Evolutionary conservation across 2,888 invertebrate species (phyloP).

Genomic region (Oxytorus armatus): DNA sequence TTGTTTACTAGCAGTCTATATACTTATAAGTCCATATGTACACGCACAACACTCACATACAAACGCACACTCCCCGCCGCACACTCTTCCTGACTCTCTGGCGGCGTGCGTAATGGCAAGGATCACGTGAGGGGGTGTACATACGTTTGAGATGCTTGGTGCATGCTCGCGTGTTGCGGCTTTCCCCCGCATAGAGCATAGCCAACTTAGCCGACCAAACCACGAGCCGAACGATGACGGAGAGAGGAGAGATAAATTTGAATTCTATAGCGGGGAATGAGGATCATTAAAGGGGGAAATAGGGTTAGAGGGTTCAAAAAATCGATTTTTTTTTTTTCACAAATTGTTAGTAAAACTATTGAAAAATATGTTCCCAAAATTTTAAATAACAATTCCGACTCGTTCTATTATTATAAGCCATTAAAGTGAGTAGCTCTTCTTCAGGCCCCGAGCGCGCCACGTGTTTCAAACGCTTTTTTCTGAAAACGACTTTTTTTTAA

Average conservation of each 20-base stretch:
- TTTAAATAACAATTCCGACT: no score
- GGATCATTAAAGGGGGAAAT: slow-evolving; percentile 11
- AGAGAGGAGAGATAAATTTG: slow-evolving; percentile 24
- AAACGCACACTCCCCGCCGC: neutral
- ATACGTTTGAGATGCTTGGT: slow-evolving; percentile 38
- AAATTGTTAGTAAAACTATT: no score
- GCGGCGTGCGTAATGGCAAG: slow-evolving; percentile 59
- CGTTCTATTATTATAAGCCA: no score
- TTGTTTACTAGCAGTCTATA: neutral
- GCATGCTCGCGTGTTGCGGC: slow-evolving; percentile 45
- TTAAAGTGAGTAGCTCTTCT: no score
- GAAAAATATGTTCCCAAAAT: no score
- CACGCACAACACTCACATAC: neutral
- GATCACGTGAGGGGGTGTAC: slow-evolving; percentile 53
- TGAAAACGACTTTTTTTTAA: no score
- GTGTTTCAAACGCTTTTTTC: no score
- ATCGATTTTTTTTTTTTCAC: no score
- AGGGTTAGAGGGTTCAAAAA: no score
- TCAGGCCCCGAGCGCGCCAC: no score
- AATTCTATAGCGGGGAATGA: slow-evolving; percentile 11
- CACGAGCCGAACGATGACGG: slow-evolving; percentile 2
- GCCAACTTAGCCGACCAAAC: slow-evolving; percentile 34
- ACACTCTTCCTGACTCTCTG: slow-evolving; percentile 11
- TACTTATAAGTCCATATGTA: neutral
- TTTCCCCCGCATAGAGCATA: slow-evolving; percentile 24